Evolutionary conservation across 2,797 vertebrate genomes (phyloP).

Genomic region (Bucorvus abyssinicus): DNA sequence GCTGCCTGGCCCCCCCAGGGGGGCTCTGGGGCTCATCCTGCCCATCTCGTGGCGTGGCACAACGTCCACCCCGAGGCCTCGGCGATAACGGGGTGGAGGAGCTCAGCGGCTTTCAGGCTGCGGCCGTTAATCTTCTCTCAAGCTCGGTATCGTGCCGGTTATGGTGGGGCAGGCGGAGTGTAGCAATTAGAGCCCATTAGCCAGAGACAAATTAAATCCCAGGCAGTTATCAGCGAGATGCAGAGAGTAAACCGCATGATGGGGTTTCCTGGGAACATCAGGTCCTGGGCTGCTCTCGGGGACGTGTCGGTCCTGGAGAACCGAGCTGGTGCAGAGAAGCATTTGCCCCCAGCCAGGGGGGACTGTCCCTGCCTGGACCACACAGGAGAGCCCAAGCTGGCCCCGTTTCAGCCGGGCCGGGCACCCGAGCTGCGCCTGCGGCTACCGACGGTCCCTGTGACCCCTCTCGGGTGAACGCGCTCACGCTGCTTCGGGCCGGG

Average conservation of each 20-base stretch:
- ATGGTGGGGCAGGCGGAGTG: not conserved
- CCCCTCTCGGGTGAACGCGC: not conserved
- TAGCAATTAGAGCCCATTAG: not conserved
- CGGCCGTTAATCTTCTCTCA: not conserved
- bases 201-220: not conserved
- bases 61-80: rapidly evolving
- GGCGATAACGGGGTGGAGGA: not conserved
- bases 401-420: not conserved
- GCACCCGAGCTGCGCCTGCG: rapidly evolving
- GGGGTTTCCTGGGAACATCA: not conserved
- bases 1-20: not conserved
- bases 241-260: not conserved
- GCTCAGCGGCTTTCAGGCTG: not conserved
- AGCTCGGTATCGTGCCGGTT: rapidly evolving
- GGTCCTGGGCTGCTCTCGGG: not conserved
- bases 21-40: not conserved
- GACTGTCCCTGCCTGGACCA: not conserved
- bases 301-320: not conserved
- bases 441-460: not conserved
- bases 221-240: not conserved
- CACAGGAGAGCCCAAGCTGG: not conserved
- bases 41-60: rapidly evolving
- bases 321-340: not conserved
- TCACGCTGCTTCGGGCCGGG: not conserved
- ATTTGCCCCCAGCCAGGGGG: not conserved